Evolutionary conservation across 1,140 invertebrate genomes (phyloP), one percentile per base, ranked within the genome.

Genomic region (Limonius californicus): DNA sequence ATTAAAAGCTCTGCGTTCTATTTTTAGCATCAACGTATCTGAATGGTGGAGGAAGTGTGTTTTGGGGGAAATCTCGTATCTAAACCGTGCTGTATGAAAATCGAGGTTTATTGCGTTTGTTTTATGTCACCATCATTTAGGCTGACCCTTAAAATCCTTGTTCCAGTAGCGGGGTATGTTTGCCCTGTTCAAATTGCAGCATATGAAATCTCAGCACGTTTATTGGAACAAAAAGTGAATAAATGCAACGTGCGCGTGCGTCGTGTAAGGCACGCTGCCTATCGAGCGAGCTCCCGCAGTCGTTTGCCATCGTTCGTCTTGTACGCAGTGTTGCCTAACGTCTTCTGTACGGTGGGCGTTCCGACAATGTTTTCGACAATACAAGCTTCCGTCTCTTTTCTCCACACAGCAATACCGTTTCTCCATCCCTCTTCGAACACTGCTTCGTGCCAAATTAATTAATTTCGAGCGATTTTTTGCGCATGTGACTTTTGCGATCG

Each of bases 311-410:
- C 20, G 20, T 50, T 50, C 45, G 16, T 4, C 3, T 50, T 50
- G 45, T 50, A 19, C 16, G 45, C 15, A 50, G 16, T 50, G 45
- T 50, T 50, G 45, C 45, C 16, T 50, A 50, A 45, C 42, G n/a
- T 18, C n/a, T 50, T 9, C 45, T 11, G 16, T 3, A 2, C 16
- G 45, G 45, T 50, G 45, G 45, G 45, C 45, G 45, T 50, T 50
- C 16, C 45, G 45, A 50, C 45, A 18, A 50, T 50, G 45, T 50
- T 50, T 50, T 50, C 20, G 45, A 50, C 45, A 50, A 50, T 50
- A 50, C 45, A 50, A 50, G 16, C 12, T 50, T 50, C 45, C 45
- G 45, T 50, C 45, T 50, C 15, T 18, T 21, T 50, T 18, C n/a
- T 11, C 9, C 16, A 19, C n/a, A 50, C 4, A 50, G 45, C 45